A percentile compares a stretch with the other conserved stretches of the same genome.
phyloP scores from a whole-genome alignment of 2,888 invertebrate genomes.

The Lepidonotus clava region DNA sequence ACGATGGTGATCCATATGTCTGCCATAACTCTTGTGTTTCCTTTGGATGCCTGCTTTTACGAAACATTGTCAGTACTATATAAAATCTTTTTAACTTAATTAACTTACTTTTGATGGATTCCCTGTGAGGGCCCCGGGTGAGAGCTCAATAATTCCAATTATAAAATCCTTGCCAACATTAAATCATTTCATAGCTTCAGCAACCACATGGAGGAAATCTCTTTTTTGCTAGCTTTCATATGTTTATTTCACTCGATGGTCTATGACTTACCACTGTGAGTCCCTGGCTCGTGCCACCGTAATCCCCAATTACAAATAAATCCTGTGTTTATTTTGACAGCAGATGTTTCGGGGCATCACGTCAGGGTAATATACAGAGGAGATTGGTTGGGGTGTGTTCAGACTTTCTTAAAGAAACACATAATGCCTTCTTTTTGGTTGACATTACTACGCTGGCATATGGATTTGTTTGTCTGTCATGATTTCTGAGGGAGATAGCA shows the following conservation, averaged over 20 bases:
- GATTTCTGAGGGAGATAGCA: background rate
- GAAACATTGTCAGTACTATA: no score
- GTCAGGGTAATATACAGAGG: background rate
- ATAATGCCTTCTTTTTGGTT: background rate
- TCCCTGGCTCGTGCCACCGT: background rate
- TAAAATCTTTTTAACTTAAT: background rate
- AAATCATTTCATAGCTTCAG: no score
- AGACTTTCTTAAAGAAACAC: background rate
- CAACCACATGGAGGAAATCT: no score
- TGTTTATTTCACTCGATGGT: no score
- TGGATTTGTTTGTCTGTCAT: background rate
- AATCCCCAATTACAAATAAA: slow-evolving; percentile 6
- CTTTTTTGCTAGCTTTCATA: no score
- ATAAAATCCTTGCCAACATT: no score
- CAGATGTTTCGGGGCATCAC: background rate
- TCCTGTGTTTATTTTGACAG: background rate
- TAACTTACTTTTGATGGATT: background rate
- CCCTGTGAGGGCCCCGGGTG: background rate
- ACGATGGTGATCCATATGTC: background rate
- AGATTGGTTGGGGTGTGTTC: no score
- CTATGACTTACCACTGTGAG: no score
- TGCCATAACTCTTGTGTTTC: background rate
- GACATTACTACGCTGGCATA: background rate
- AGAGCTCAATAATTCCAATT: background rate
- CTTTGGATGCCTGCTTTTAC: no score